These are phyloP conservation scores for Percina caprodes DNA, from an alignment of 2,113 vertebrate genomes.

Conservation along the genomic window DNA sequence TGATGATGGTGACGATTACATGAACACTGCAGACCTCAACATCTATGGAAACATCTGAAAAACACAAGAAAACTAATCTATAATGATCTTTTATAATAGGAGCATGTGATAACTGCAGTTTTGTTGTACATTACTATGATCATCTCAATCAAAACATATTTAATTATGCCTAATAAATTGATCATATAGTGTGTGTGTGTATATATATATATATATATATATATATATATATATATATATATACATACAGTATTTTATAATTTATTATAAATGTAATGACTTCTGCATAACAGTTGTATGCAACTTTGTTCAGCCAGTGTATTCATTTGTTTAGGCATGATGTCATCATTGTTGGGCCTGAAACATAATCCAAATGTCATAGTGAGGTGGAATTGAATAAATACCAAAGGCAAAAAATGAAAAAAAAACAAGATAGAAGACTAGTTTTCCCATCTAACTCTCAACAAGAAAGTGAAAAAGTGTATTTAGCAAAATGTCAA, in stretches of 20 bases:
- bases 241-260: background rate
- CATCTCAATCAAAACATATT: background rate
- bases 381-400: background rate
- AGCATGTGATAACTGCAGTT: background rate
- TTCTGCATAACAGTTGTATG: background rate
- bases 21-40: slow-evolving; percentile 61
- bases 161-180: background rate
- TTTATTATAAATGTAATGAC: background rate
- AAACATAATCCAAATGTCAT: background rate
- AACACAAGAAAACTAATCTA: background rate
- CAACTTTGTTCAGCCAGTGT: background rate
- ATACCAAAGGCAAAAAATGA: too few species aligned
- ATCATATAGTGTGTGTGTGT: background rate
- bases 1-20: slow-evolving; percentile 53
- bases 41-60: slow-evolving; percentile 69
- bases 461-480: too few species aligned
- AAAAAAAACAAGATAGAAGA: too few species aligned
- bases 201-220: too few species aligned
- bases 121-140: background rate
- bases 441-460: too few species aligned
- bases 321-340: background rate
- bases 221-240: too few species aligned
- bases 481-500: background rate
- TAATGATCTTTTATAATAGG: background rate
- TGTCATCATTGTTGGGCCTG: background rate